A percentile compares a stretch with the other conserved stretches of the same genome.
These are phyloP conservation scores for Oscarella lobularis DNA, from an alignment of 37 sponge, comb jelly and placozoan genomes.

Conservation along the genomic window DNA sequence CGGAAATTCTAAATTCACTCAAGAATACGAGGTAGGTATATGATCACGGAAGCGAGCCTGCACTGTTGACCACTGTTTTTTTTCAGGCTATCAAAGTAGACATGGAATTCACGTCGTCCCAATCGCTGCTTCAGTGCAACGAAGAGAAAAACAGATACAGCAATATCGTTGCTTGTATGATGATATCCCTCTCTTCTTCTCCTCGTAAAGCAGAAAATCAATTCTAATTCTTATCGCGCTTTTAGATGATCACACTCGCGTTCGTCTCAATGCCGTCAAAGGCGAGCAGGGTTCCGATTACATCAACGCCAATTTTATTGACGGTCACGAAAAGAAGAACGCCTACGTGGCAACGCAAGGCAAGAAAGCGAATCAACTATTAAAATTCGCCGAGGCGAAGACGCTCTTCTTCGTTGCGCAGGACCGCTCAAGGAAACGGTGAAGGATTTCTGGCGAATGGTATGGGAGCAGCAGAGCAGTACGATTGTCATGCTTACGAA, in stretches of 20 bases:
- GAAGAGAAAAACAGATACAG: constrained; percentile 58
- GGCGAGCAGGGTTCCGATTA: constrained; percentile 54
- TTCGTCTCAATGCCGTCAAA: constrained; percentile 28
- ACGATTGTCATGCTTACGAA: constrained; percentile 91
- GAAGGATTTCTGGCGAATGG: constrained; percentile 91
- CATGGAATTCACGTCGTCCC: constrained; percentile 13
- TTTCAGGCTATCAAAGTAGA: neutral
- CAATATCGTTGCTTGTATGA: constrained; percentile 53
- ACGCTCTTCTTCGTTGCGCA: constrained; percentile 8
- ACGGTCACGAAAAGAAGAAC: constrained; percentile 59
- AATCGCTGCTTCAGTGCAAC: constrained; percentile 13
- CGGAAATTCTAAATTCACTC: constrained; percentile 62
- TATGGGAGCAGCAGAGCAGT: constrained; percentile 72
- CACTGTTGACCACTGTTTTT: no score
- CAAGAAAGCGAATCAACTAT: no score
- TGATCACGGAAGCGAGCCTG: no score
- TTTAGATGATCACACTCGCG: constrained; percentile 51
- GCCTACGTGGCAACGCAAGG: constrained; percentile 91
- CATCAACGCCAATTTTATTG: constrained; percentile 67
- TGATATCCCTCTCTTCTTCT: neutral
- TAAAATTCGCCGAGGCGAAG: no score
- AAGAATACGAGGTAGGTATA: constrained; percentile 59
- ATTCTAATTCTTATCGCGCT: no score
- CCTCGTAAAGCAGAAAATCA: no score
- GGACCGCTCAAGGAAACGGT: constrained; percentile 60